A percentile compares a stretch with the other conserved stretches of the same genome.
Evolutionary conservation across 2,797 vertebrate genomes (phyloP).

Genomic region (Gastrophryne carolinensis): DNA sequence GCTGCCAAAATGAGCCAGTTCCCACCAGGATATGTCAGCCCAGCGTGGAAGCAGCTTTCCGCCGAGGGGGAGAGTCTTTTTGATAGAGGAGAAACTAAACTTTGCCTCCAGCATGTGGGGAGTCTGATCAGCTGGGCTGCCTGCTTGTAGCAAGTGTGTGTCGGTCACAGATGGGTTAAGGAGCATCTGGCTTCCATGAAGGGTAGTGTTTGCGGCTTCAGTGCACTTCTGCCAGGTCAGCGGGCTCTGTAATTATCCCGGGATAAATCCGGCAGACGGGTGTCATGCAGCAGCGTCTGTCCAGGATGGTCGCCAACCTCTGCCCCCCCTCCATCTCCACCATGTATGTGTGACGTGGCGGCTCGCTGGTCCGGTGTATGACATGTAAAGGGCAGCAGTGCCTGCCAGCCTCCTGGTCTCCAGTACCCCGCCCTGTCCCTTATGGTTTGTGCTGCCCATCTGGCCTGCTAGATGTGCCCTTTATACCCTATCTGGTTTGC

Average conservation of each 20-base stretch:
- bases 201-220: not conserved
- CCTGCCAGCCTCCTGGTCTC: conserved; percentile 22
- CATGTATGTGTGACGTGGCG: no score
- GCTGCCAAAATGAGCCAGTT: no score
- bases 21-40: not conserved
- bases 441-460: no score
- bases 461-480: no score
- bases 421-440: no score
- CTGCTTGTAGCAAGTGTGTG: no score
- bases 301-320: conserved; percentile 3
- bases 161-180: not conserved
- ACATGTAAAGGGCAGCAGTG: not conserved
- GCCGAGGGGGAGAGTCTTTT: not conserved
- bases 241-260: conserved; percentile 7
- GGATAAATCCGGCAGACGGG: conserved; percentile 17
- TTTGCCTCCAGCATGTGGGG: not conserved
- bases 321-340: no score
- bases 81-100: not conserved
- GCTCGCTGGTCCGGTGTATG: no score
- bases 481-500: no score
- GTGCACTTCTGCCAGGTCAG: not conserved
- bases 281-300: conserved; percentile 10
- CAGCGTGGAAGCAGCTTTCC: not conserved
- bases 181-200: no score
- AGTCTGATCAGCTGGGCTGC: no score